Conservation (phyloP, 2,113 vertebrate genomes). For the Podiceps cristatus region DNA sequence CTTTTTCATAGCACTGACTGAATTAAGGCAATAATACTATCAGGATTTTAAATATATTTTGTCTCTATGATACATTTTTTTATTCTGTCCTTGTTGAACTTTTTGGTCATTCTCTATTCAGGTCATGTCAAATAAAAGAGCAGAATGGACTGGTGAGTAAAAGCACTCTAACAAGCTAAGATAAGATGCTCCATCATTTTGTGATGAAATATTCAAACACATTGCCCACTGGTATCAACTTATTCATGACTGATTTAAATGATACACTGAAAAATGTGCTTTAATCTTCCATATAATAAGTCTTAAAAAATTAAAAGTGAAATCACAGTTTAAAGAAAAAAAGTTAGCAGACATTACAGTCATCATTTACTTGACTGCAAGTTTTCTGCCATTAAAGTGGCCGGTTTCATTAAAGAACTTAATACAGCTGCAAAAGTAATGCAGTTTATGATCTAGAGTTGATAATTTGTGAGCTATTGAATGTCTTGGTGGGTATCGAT, state of each 20-base stretch:
- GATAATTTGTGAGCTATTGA: neutral
- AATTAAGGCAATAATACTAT: neutral
- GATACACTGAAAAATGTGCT: constrained; percentile 58
- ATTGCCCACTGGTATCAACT: constrained; percentile 56
- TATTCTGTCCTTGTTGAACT: constrained; percentile 10
- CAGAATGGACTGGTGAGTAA: constrained; percentile 2
- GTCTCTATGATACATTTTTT: neutral
- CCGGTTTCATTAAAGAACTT: neutral
- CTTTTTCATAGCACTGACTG: neutral
- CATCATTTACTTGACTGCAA: neutral
- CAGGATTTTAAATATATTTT: neutral
- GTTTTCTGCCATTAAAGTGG: neutral
- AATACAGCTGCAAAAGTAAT: neutral
- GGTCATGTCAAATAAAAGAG: constrained; percentile 28
- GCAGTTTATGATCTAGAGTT: neutral
- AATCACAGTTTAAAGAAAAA: constrained; percentile 59
- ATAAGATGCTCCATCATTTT: constrained; percentile 50
- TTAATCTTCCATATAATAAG: constrained; percentile 69
- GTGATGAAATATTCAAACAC: constrained; percentile 74
- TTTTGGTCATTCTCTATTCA: constrained; percentile 61
- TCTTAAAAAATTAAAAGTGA: constrained; percentile 71
- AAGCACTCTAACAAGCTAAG: constrained; percentile 52
- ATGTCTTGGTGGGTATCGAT: neutral
- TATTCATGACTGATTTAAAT: constrained; percentile 71
- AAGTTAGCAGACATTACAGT: constrained; percentile 11